Conservation (phyloP, 2,113 vertebrate genomes). For the Choloepus hoffmanni region DNA sequence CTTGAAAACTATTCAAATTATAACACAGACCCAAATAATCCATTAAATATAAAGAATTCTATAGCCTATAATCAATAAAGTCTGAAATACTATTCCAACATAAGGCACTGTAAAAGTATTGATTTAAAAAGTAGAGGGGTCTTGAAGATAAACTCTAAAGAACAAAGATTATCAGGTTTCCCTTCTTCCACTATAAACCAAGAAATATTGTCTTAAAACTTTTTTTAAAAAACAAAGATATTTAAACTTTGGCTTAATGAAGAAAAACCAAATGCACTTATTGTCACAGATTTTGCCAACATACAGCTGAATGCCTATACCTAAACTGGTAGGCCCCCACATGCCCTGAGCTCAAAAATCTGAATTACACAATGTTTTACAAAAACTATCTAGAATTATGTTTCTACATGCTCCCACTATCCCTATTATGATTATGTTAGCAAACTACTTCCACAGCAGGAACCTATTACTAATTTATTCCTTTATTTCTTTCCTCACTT, state of each 20-base stretch:
- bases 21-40: conserved; percentile 45
- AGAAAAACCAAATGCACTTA: conserved; percentile 63
- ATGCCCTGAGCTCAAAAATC: conserved; percentile 59
- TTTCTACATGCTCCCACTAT: conserved; percentile 12
- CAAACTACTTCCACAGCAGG: conserved; percentile 55
- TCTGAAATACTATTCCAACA: conserved; percentile 52
- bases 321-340: conserved; percentile 58
- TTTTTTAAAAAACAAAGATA: conserved; percentile 14
- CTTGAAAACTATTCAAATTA: neutral
- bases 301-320: conserved; percentile 43
- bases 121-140: conserved; percentile 5
- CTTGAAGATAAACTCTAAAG: neutral
- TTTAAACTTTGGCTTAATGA: conserved; percentile 57
- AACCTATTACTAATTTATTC: conserved; percentile 61
- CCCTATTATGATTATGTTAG: conserved; percentile 26
- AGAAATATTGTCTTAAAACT: neutral
- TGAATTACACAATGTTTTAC: conserved; percentile 38
- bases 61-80: neutral
- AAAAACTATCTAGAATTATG: conserved; percentile 50
- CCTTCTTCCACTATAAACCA: conserved; percentile 29
- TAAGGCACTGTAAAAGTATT: neutral
- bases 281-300: conserved; percentile 40
- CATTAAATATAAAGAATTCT: conserved; percentile 9
- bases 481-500: conserved; percentile 70
- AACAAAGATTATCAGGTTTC: conserved; percentile 23